These are phyloP conservation scores for Montipora foliosa DNA, from an alignment of 64 coral and sea anemone species.

Conservation along the genomic window DNA sequence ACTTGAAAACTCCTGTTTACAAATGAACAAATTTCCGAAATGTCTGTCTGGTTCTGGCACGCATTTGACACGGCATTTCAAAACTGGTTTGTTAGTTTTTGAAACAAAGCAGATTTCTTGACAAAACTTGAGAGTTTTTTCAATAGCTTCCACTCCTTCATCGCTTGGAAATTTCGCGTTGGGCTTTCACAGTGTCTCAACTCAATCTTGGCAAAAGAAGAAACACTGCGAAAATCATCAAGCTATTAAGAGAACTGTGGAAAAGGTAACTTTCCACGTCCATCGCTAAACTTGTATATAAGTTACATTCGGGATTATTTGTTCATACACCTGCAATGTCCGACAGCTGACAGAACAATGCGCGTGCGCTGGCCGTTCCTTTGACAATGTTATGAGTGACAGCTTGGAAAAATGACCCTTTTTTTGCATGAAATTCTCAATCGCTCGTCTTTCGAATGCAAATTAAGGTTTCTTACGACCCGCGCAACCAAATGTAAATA, in stretches of 20 bases:
- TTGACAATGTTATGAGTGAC: conserved; percentile 87
- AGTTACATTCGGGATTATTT: conserved; percentile 65
- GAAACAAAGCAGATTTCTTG: neutral
- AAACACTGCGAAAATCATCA: conserved; percentile 22
- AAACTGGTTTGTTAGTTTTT: neutral
- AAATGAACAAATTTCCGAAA: conserved; percentile 23
- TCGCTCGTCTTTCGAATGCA: conserved; percentile 92
- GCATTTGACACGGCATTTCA: neutral
- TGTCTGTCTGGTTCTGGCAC: neutral
- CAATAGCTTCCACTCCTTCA: neutral
- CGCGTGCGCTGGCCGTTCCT: conserved; percentile 46
- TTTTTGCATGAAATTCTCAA: conserved; percentile 86
- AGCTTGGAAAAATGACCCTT: conserved; percentile 64
- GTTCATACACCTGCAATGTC: conserved; percentile 62
- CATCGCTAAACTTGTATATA: conserved; percentile 69
- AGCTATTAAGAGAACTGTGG: neutral
- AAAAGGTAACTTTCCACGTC: conserved; percentile 69
- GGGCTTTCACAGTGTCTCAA: neutral
- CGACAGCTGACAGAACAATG: conserved; percentile 58
- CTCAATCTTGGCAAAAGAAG: neutral
- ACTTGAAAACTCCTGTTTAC: neutral
- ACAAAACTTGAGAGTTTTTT: neutral
- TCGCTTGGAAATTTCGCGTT: neutral
- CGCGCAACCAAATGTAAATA: conserved; percentile 76
- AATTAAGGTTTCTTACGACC: conserved; percentile 50